Base-by-base conservation (phyloP, 2,797 vertebrate genomes). In the Sternotherus odoratus region DNA sequence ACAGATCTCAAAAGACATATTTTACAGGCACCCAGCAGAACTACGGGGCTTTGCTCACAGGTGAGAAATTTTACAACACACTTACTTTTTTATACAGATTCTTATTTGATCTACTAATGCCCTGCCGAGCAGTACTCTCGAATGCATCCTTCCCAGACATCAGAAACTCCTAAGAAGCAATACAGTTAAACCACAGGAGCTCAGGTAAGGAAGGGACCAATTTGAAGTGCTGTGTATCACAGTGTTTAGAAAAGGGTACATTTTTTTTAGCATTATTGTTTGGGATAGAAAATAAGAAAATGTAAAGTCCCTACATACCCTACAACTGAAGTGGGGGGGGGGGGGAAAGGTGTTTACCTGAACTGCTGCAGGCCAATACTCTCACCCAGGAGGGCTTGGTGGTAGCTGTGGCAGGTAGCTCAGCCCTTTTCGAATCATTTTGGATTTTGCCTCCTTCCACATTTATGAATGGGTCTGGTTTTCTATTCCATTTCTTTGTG, bases 401-500 rank as follows among this genome's bases (percentile, higher is more conserved):
- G 87, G n/a, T 24, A 91, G 36, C 39, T n/a, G 13, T 1, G 75
- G 12, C n/a, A 49, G 77, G 86, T 79, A 56, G 15, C 49, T 66
- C 23, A 72, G 26, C 39, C 43, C 94, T 28, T 93, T 93, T 63
- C 66, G 56, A 72, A 77, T 21, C 87, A 36, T 75, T 60, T 33
- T 78, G 82, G 50, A 93, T 82, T 89, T 82, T 43, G 81, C 81
- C 36, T 93, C 91, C 26, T 28, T 33, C 30, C 24, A 46, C 69
- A 28, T 74, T 78, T 49, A 50, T 48, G 9, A n/a, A 89, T 12
- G 85, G 33, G 21, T 5, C n/a, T 5, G 79, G 21, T 94, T 74
- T n/a, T 87, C 81, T 78, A 89, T 60, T 23, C 54, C 92, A 86
- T 90, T 92, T 85, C 83, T 33, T 82, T 48, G 51, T 26, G 80